Evolutionary conservation across 2,888 invertebrate species (phyloP).

Genomic region (Mayetiola destructor): DNA sequence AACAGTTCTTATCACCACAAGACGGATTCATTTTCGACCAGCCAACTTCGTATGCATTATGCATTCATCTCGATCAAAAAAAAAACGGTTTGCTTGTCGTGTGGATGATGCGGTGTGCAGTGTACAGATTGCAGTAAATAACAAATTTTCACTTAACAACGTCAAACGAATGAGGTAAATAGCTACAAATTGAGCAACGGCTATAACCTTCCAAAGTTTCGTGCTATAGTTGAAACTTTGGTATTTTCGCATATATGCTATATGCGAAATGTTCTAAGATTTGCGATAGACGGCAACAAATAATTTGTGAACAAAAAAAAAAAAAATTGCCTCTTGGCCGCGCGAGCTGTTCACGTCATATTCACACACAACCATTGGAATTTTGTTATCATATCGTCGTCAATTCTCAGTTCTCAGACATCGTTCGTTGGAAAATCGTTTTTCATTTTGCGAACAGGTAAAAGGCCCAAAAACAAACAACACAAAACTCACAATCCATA

Average conservation of each 20-base stretch:
- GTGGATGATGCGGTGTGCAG: not conserved
- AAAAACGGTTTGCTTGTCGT: not conserved
- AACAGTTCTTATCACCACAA: slow-evolving; percentile 2
- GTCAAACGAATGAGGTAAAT: not conserved
- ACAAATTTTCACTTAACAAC: slow-evolving; percentile 7
- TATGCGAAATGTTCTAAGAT: not conserved
- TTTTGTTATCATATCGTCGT: no score
- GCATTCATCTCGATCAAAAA: not conserved
- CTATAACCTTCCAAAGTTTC: slow-evolving; percentile 3
- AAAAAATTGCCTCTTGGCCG: no score
- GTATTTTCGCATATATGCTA: no score
- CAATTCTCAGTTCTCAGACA: no score
- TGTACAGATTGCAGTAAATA: not conserved
- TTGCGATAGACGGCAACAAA: not conserved
- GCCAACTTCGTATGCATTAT: not conserved
- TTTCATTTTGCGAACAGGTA: no score
- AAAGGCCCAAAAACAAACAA: no score
- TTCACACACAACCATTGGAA: no score
- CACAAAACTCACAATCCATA: no score
- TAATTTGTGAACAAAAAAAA: no score
- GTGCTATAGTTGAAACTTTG: no score
- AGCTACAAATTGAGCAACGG: slow-evolving; percentile 2
- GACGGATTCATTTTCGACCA: not conserved
- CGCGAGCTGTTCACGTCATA: not conserved
- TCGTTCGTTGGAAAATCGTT: no score